A percentile compares a stretch with the other conserved stretches of the same genome.
These are phyloP conservation scores for Yponomeuta cagnagella DNA, from an alignment of 2,888 invertebrate species.

Conservation along the genomic window DNA sequence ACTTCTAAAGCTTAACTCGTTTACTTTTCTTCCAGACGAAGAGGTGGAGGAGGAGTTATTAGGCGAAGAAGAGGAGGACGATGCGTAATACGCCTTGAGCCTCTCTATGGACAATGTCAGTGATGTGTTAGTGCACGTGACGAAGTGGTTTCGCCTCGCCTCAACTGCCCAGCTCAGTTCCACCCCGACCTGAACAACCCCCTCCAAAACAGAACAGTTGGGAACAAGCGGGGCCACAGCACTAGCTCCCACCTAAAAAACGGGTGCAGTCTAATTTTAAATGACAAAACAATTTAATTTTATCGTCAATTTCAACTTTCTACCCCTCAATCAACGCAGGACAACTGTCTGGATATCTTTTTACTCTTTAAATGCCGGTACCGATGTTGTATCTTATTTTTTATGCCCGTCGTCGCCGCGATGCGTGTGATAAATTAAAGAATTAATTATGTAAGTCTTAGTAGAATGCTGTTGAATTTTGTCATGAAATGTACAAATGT, in stretches of 20 bases:
- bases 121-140: slow-evolving; percentile 74
- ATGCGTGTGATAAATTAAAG: slow-evolving; percentile 49
- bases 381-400: slow-evolving; percentile 63
- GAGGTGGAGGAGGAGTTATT: slow-evolving; percentile 69
- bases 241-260: slow-evolving; percentile 67
- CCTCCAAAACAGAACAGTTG: slow-evolving; percentile 40
- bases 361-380: slow-evolving; percentile 53
- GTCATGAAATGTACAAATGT: slow-evolving; percentile 76
- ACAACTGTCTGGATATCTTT: slow-evolving; percentile 29
- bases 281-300: slow-evolving; percentile 75
- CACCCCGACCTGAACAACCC: slow-evolving; percentile 17
- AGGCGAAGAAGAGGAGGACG: slow-evolving; percentile 71
- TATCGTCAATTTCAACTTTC: slow-evolving; percentile 49
- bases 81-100: slow-evolving; percentile 72
- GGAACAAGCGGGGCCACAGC: slow-evolving; percentile 66
- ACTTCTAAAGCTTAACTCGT: background rate
- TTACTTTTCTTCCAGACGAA: slow-evolving; percentile 60
- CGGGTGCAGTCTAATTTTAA: slow-evolving; percentile 59
- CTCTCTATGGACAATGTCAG: slow-evolving; percentile 74
- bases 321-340: slow-evolving; percentile 48
- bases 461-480: slow-evolving; percentile 73
- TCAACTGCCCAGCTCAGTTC: slow-evolving; percentile 45
- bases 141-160: slow-evolving; percentile 70
- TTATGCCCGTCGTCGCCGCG: slow-evolving; percentile 35
- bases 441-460: slow-evolving; percentile 45